Conservation (phyloP, 2,797 vertebrate species). For the Jordanella pulchra region DNA sequence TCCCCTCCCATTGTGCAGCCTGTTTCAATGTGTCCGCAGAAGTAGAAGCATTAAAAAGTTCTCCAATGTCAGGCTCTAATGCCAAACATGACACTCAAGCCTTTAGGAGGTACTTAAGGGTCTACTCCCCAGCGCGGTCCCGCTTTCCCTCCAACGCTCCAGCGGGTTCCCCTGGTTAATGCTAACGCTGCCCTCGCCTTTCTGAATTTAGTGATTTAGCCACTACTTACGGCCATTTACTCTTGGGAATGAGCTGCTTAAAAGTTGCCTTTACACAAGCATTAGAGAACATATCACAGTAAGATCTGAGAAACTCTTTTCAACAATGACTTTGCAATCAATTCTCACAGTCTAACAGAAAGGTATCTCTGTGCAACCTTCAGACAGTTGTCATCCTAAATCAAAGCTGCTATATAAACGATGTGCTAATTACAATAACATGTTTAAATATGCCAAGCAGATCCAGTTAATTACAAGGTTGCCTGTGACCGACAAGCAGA, state of each 20-base stretch:
- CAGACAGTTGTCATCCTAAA: not conserved
- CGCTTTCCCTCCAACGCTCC: conserved; percentile 41
- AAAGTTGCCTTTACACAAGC: conserved; percentile 60
- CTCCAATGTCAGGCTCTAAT: conserved; percentile 51
- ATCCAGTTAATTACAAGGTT: not conserved
- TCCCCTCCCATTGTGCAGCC: not conserved
- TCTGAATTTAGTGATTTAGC: conserved; percentile 34
- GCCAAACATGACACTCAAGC: conserved; percentile 56
- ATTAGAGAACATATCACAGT: conserved; percentile 23
- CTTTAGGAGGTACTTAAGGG: conserved; percentile 44
- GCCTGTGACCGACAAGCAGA: not conserved
- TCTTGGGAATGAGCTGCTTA: conserved; percentile 65
- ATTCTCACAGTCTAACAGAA: not conserved
- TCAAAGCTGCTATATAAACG: not conserved
- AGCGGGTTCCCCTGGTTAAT: conserved; percentile 39
- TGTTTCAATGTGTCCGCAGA: conserved; percentile 12
- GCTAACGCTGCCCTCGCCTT: conserved; percentile 24
- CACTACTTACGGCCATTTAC: conserved; percentile 44
- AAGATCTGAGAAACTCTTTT: conserved; percentile 34
- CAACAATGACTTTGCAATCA: not conserved
- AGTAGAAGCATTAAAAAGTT: conserved; percentile 30
- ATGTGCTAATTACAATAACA: not conserved
- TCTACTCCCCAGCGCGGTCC: conserved; percentile 28
- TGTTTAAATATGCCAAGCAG: not conserved
- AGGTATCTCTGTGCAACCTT: not conserved